Conservation (phyloP, 2,113 vertebrate genomes). For the Petroica traversi region DNA sequence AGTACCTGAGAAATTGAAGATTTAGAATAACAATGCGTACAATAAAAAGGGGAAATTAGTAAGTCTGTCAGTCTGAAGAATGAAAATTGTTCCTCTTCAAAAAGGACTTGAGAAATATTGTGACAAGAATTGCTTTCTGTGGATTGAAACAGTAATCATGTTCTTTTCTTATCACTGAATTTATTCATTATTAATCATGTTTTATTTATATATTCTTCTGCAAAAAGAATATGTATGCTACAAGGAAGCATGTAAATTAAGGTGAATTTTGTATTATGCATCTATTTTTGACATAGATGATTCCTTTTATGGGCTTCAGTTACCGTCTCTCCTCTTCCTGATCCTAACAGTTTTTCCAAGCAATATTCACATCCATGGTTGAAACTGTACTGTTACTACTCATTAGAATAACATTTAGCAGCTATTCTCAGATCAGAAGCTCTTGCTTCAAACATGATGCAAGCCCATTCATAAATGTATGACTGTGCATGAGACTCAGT, state of each 20-base stretch:
- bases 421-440: background rate
- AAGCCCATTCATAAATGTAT: background rate
- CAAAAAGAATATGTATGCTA: background rate
- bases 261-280: background rate
- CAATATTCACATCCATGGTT: background rate
- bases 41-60: background rate
- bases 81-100: background rate
- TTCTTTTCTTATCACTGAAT: background rate
- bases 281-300: background rate
- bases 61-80: background rate
- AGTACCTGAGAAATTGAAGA: background rate
- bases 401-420: background rate
- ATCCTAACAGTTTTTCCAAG: background rate
- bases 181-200: background rate
- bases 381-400: background rate
- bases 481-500: fast-evolving
- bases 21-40: background rate
- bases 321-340: background rate
- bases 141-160: background rate
- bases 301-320: background rate
- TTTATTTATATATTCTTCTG: background rate
- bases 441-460: background rate
- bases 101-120: background rate
- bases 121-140: background rate
- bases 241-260: background rate